A percentile compares a stretch with the other conserved stretches of the same genome.
Conservation (phyloP, 2,888 invertebrate genomes). For the Lithophane socia region DNA sequence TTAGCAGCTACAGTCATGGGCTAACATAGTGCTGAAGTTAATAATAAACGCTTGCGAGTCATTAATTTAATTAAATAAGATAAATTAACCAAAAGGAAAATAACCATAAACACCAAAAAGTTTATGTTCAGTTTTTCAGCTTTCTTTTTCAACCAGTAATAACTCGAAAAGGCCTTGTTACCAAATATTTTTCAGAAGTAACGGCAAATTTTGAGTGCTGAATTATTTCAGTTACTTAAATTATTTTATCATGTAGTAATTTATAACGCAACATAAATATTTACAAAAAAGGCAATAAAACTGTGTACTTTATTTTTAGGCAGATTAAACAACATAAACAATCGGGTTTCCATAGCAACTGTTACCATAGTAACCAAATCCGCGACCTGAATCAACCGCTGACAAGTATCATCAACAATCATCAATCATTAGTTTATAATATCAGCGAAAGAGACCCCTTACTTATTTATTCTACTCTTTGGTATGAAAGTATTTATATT, state of each 20-base stretch:
- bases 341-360: conserved; percentile 13
- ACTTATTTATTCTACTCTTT: too few species aligned
- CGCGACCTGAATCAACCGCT: not conserved
- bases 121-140: not conserved
- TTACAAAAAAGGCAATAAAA: not conserved
- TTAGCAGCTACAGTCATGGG: not conserved
- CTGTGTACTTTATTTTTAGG: not conserved
- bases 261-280: not conserved
- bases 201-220: not conserved
- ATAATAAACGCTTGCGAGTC: not conserved
- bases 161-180: not conserved
- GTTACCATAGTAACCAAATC: conserved; percentile 36
- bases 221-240: not conserved
- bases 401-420: not conserved
- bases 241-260: conserved; percentile 2
- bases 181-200: not conserved
- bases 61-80: not conserved
- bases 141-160: not conserved
- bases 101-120: not conserved
- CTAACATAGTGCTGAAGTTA: not conserved
- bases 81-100: not conserved
- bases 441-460: too few species aligned
- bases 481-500: too few species aligned
- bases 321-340: not conserved
- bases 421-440: too few species aligned